phyloP scores from a whole-genome alignment of 2,113 vertebrate genomes.

The Bufo gargarizans region DNA sequence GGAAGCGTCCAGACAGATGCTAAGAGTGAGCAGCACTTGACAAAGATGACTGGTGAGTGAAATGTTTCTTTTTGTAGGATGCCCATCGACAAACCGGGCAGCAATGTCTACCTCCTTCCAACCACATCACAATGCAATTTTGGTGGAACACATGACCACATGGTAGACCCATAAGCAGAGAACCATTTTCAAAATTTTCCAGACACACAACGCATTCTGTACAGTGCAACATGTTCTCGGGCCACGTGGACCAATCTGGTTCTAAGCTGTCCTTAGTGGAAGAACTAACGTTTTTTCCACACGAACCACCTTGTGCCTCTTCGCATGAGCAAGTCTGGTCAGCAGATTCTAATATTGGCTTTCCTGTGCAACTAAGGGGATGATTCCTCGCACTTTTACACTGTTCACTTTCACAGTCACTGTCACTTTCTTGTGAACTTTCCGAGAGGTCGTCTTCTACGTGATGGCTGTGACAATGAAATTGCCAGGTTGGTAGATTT shows the following conservation, averaged over 20 bases:
- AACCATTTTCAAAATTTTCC: conserved; percentile 85
- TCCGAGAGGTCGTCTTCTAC: conserved; percentile 69
- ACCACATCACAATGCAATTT: conserved; percentile 93
- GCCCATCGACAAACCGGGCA: conserved; percentile 96
- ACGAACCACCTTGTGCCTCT: conserved; percentile 40
- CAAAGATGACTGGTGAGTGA: conserved; percentile 67
- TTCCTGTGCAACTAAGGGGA: not conserved
- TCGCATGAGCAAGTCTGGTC: conserved; percentile 62
- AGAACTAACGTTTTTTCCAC: conserved; percentile 56
- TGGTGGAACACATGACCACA: conserved; percentile 97
- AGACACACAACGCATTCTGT: conserved; percentile 97
- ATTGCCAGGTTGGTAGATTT: conserved; percentile 88
- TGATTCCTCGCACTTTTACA: conserved; percentile 61
- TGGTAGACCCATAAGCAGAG: conserved; percentile 88
- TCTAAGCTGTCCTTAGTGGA: conserved; percentile 63
- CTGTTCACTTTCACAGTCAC: conserved; percentile 75
- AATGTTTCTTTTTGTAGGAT: conserved; percentile 90
- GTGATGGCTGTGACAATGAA: conserved; percentile 67
- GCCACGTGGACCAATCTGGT: conserved; percentile 87
- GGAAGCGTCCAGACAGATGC: conserved; percentile 70
- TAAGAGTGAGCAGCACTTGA: conserved; percentile 66
- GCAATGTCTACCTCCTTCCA: conserved; percentile 88
- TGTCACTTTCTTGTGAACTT: conserved; percentile 72
- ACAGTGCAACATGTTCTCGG: conserved; percentile 81
- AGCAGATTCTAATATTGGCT: conserved; percentile 48